Conservation (phyloP, 2,113 vertebrate species). For the Climacteris rufus region DNA sequence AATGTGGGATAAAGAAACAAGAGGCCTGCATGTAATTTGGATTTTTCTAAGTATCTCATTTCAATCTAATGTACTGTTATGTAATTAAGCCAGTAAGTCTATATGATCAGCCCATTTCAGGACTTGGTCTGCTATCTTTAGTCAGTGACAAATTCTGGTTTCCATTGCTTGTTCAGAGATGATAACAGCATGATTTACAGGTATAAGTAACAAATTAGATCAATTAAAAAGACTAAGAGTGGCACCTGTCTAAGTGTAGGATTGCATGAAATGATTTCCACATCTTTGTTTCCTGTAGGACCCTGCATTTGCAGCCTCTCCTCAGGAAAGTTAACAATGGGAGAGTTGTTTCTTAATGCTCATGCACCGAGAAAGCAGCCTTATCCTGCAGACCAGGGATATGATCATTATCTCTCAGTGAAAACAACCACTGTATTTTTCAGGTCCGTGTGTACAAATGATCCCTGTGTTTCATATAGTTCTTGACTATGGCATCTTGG, state of each 20-base stretch:
- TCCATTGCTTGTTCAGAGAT: slow-evolving; percentile 76
- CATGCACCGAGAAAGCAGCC: slow-evolving; percentile 76
- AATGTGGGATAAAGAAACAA: slow-evolving; percentile 88
- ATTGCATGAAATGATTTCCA: slow-evolving; percentile 89
- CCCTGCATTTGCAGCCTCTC: slow-evolving; percentile 81
- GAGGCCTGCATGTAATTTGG: slow-evolving; percentile 91
- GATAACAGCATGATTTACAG: slow-evolving; percentile 88
- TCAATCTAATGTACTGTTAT: slow-evolving; percentile 81
- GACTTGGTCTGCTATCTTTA: slow-evolving; percentile 67
- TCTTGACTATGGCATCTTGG: slow-evolving; percentile 73
- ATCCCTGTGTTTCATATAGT: slow-evolving; percentile 65
- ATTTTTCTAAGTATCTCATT: slow-evolving; percentile 87
- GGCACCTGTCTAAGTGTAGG: slow-evolving; percentile 86
- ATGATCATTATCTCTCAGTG: slow-evolving; percentile 80
- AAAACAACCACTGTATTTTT: slow-evolving; percentile 74
- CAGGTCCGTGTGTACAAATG: slow-evolving; percentile 72
- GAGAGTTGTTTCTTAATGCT: slow-evolving; percentile 85
- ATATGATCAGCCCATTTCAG: slow-evolving; percentile 72
- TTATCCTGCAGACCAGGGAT: slow-evolving; percentile 74
- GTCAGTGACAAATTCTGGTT: slow-evolving; percentile 75
- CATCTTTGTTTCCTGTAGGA: slow-evolving; percentile 83
- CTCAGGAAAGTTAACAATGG: slow-evolving; percentile 81
- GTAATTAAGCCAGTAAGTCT: slow-evolving; percentile 87
- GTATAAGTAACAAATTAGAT: slow-evolving; percentile 98
- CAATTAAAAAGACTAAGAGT: slow-evolving; percentile 92